Evolutionary conservation across 2,888 invertebrate genomes (phyloP), one percentile per base, ranked within the genome.

Genomic region (Myopa tessellatipennis): DNA sequence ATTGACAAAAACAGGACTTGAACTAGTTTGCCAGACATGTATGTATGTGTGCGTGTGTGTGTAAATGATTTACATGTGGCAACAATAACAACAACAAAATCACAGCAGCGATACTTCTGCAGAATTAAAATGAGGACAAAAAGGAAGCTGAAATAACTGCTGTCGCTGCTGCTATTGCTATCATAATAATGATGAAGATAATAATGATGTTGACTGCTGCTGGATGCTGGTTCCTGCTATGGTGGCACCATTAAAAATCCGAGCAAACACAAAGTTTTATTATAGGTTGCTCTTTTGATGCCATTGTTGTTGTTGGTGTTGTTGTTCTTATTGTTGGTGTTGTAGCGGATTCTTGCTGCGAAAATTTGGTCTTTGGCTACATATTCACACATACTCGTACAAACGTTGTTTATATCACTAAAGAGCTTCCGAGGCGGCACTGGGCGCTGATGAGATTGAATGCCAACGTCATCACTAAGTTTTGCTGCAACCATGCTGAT

Each of bases 371-470:
- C 68, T 75, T 75, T 60, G 68, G 75, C 69, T 40, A 26, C 74
- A 34, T 61, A 10, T 26, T 26, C 26, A 18, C 26, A 34, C 61
- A 61, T 26, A 45, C 7, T 6, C 45, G 10, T 10, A 45, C 45
- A 45, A 1, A n/a, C 55, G 16, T 16, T 55, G 10, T 12, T 16
- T n/a, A n/a, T 10, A 45, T 45, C 10, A 16, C 55, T 8, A 45
- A 75, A 75, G 60, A 75, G 68, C 69, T 68, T 75, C 60, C 75
- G 69, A 68, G 69, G 75, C 69, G 68, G 75, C 60, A 69, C 75
- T 69, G 68, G 36, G 10, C 45, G 45, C 69, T 78, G 81, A 79
- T 80, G 80, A 78, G 81, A 79, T 77, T 79, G 80, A 78, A 75
- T 77, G 74, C 77, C 80, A 55, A 74, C 74, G 77, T 77, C 77